Percentiles rank a stretch among this genome's conserved stretches.
Evolutionary conservation across 2,888 invertebrate species (phyloP).

Genomic region (Scaptomyza cyrtandrae): DNA sequence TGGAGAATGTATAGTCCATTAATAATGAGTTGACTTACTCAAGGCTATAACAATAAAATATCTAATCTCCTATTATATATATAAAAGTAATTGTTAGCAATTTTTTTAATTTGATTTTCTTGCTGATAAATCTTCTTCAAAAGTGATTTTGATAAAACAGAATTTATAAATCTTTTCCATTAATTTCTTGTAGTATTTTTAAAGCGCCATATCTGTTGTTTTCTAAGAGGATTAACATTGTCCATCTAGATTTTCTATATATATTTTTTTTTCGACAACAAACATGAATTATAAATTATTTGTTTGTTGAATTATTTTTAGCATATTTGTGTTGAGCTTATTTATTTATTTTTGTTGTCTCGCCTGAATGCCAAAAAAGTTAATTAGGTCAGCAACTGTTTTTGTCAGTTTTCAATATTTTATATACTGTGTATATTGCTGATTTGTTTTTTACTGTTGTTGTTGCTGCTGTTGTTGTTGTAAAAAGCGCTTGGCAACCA

Average conservation of each 20-base stretch:
- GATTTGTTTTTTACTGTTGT: constrained; percentile 19
- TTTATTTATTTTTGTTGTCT: constrained; percentile 7
- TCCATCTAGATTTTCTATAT: no score
- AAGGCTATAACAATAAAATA: constrained; percentile 15
- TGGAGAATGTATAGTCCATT: constrained; percentile 1
- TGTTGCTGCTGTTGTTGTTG: constrained; percentile 21
- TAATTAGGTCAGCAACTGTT: constrained; percentile 80
- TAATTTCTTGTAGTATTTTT: no score
- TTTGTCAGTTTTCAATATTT: constrained; percentile 74
- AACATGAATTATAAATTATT: constrained; percentile 15
- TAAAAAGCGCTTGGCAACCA: constrained; percentile 61
- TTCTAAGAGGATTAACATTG: no score
- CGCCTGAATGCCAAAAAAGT: constrained; percentile 63
- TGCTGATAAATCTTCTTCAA: neutral
- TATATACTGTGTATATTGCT: constrained; percentile 8
- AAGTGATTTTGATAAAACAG: no score
- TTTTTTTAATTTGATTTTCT: neutral
- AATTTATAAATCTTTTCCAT: neutral
- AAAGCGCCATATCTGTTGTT: no score
- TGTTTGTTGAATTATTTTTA: constrained; percentile 57
- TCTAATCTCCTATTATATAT: neutral
- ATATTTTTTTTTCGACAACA: neutral
- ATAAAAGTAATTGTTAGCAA: neutral
- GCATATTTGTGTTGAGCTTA: constrained; percentile 35
- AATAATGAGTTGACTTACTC: constrained; percentile 6